Conservation (phyloP, 2,888 invertebrate species). For the Agrypnus murinus region DNA sequence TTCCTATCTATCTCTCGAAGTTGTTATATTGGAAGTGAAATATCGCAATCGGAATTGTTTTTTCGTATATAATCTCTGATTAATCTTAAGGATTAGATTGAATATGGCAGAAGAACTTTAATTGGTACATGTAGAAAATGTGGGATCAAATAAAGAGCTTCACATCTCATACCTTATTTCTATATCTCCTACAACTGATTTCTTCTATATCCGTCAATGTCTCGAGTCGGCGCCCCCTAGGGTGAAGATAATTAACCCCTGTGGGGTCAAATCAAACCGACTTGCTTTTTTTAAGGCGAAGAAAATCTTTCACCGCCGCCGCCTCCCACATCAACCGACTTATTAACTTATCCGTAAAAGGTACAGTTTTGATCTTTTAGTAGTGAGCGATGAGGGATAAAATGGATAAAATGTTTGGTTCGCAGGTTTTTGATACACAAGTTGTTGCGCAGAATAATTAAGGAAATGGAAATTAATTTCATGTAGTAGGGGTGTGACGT, state of each 20-base stretch:
- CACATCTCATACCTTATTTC: constrained; percentile 14
- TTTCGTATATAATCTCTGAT: constrained; percentile 15
- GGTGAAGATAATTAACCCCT: constrained; percentile 64
- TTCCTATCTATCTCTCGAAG: constrained; percentile 1
- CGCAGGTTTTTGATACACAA: constrained; percentile 30
- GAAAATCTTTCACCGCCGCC: constrained; percentile 38
- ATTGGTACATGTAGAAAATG: constrained; percentile 15
- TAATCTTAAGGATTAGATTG: constrained; percentile 2
- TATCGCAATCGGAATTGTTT: constrained; percentile 31
- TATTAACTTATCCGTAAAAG: constrained; percentile 44
- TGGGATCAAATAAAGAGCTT: constrained; percentile 22
- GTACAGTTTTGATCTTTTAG: constrained; percentile 34
- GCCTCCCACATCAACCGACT: constrained; percentile 38
- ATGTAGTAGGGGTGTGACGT: constrained; percentile 14
- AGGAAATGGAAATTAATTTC: constrained; percentile 19
- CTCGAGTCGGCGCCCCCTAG: constrained; percentile 57
- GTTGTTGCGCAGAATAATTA: constrained; percentile 41
- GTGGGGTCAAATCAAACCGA: constrained; percentile 61
- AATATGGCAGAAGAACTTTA: constrained; percentile 5
- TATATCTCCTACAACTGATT: constrained; percentile 36
- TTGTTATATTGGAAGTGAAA: not conserved
- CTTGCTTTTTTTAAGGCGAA: constrained; percentile 46
- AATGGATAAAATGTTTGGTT: constrained; percentile 17
- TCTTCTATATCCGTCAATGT: constrained; percentile 53
- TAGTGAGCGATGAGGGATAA: too few relatives aligned